Evolutionary conservation across 2,888 invertebrate species (phyloP).

Genomic region (Desoria tigrina): DNA sequence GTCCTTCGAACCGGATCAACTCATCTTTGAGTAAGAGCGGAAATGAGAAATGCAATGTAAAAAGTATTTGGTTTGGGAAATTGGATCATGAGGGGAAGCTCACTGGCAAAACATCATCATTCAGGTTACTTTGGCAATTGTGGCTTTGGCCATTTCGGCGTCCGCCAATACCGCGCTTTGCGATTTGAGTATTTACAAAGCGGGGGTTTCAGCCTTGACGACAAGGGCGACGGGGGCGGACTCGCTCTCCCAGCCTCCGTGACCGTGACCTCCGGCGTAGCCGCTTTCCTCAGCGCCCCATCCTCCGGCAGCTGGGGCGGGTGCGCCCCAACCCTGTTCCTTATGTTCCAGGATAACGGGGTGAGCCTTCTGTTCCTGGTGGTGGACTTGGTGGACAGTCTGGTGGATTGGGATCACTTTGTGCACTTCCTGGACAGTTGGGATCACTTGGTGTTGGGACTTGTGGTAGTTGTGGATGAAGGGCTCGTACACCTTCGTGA

Average conservation of each 20-base stretch:
- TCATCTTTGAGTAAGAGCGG: too few species aligned
- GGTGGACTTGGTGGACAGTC: slow-evolving; percentile 34
- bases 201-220: slow-evolving; percentile 27
- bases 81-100: too few species aligned
- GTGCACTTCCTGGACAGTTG: slow-evolving; percentile 36
- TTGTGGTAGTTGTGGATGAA: slow-evolving; percentile 45
- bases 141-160: too few species aligned
- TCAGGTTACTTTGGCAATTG: too few species aligned
- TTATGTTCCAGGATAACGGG: slow-evolving; percentile 42
- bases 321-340: slow-evolving; percentile 32
- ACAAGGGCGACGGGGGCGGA: slow-evolving; percentile 35
- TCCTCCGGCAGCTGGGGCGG: slow-evolving; percentile 16
- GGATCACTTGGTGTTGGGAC: slow-evolving; percentile 43
- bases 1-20: too few species aligned
- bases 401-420: slow-evolving; percentile 46
- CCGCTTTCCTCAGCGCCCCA: slow-evolving; percentile 20
- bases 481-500: slow-evolving; percentile 44
- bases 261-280: background rate
- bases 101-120: too few species aligned
- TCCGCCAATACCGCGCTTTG: too few species aligned
- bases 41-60: too few species aligned
- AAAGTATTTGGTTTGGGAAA: too few species aligned
- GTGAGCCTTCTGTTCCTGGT: slow-evolving; percentile 31
- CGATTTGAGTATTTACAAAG: too few species aligned
- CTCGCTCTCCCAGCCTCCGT: slow-evolving; percentile 18